Percentiles rank a stretch among this genome's conserved stretches.
Conservation (phyloP, 2,797 vertebrate genomes). For the Aldrovandia affinis region DNA sequence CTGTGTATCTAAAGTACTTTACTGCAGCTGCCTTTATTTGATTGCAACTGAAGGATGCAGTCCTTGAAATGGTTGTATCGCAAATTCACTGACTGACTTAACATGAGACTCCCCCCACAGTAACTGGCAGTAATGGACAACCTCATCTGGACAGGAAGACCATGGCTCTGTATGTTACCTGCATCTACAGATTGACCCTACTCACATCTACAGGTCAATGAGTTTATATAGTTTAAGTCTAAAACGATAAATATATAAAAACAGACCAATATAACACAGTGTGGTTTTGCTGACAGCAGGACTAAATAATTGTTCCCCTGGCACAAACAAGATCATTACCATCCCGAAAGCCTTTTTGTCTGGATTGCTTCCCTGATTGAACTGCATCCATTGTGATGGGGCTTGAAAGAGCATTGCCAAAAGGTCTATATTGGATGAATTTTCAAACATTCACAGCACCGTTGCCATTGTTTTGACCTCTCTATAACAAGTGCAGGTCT, state of each 20-base stretch:
- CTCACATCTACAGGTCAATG: not conserved
- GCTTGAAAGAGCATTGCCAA: not conserved
- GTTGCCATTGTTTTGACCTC: not conserved
- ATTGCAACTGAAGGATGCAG: too few relatives aligned
- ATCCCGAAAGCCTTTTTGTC: not conserved
- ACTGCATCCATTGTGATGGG: not conserved
- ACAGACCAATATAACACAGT: not conserved
- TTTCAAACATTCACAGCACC: not conserved
- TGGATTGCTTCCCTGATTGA: conserved; percentile 11
- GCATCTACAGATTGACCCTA: too few relatives aligned
- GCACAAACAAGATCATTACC: not conserved
- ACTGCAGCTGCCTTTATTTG: too few relatives aligned
- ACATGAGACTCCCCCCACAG: too few relatives aligned
- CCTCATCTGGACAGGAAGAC: too few relatives aligned
- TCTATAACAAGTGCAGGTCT: not conserved
- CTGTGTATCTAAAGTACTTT: too few relatives aligned
- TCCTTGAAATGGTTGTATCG: too few relatives aligned
- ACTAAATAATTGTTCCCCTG: not conserved
- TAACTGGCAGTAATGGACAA: too few relatives aligned
- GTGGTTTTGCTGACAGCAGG: not conserved
- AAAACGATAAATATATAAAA: not conserved
- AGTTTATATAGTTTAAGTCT: not conserved
- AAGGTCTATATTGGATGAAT: not conserved
- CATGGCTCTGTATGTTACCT: too few relatives aligned
- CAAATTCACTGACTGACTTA: too few relatives aligned